Percentiles rank a stretch among this genome's conserved stretches.
Evolutionary conservation across 2,888 invertebrate species (phyloP).

Genomic region (Drosophila aldrichi): DNA sequence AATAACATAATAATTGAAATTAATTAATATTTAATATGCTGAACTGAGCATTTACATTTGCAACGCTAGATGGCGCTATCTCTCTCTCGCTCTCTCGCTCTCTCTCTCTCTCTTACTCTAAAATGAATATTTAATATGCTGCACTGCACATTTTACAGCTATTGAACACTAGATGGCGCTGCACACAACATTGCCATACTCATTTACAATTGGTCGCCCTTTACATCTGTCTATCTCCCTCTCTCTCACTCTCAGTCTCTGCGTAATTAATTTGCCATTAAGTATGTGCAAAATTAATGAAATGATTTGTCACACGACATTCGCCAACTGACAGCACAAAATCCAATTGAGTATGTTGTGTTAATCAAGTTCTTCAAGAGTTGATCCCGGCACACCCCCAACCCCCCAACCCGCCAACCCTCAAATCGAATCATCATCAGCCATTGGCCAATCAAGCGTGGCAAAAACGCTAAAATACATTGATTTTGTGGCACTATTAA

Average conservation of each 20-base stretch:
- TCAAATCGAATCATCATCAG: neutral
- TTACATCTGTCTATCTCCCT: too few relatives aligned
- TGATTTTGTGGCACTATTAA: constrained; percentile 80
- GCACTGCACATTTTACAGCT: constrained; percentile 9
- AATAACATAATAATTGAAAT: constrained; percentile 72
- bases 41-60: constrained; percentile 11
- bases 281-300: constrained; percentile 78
- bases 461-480: constrained; percentile 74
- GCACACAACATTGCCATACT: neutral
- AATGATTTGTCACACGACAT: constrained; percentile 71
- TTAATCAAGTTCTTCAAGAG: constrained; percentile 58
- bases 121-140: constrained; percentile 76
- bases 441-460: constrained; percentile 59
- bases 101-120: neutral
- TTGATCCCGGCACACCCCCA: constrained; percentile 14
- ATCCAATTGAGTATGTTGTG: constrained; percentile 56
- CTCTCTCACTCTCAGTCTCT: neutral
- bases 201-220: neutral
- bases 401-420: neutral
- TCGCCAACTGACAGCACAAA: constrained; percentile 42
- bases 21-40: constrained; percentile 77
- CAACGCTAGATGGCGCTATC: constrained; percentile 44
- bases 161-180: constrained; percentile 46
- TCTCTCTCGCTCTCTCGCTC: neutral
- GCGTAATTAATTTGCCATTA: constrained; percentile 74